Evolutionary conservation across 2,113 vertebrate genomes (phyloP), one percentile per base, ranked within the genome.

Genomic region (Syngnathoides biaculeatus): DNA sequence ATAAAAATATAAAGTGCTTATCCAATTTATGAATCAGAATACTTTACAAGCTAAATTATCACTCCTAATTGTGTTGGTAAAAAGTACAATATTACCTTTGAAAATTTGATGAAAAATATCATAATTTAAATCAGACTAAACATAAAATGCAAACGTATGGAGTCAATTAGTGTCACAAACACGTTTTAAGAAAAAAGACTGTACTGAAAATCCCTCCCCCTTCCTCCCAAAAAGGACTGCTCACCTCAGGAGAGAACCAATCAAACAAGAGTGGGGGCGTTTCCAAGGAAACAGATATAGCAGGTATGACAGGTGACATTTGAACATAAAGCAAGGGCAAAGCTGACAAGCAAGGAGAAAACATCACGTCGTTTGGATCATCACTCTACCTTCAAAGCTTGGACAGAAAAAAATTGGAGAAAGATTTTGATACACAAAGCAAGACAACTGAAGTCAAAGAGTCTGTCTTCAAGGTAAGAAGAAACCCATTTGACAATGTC

Each of bases 401-500:
- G 10, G 68, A 63, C 22, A 61, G 11, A 74, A 2, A 40, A 17
- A 47, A 67, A 39, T 67, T 12, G 8, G 19, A 20, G 19, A 24
- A 26, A 61, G 15, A 61, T 13, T 45, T 79, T 72, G 7, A 8
- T 22, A 7, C 8, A 26, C 19, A 75, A 55, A 68, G 13, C 52
- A 72, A 74, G 56, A 22, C 75, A 64, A 69, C n/a, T 35, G 3
- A 70, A 68, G 57, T 24, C n/a, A 68, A 42, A 42, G 27, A 20
- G 15, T 39, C 60, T 66, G 5, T 47, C 19, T 45, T 35, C 79
- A 63, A 80, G 74, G 79, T 79, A 76, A 86, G 75, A 71, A 79
- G 73, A 81, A 65, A 79, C 73, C 63, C 86, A 13, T 38, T 63
- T 75, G 64, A 91, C 69, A 79, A 99, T 99, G 97, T 96, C 95